Base-by-base conservation (phyloP, 2,113 vertebrate genomes). In the Micronisus gabar region DNA sequence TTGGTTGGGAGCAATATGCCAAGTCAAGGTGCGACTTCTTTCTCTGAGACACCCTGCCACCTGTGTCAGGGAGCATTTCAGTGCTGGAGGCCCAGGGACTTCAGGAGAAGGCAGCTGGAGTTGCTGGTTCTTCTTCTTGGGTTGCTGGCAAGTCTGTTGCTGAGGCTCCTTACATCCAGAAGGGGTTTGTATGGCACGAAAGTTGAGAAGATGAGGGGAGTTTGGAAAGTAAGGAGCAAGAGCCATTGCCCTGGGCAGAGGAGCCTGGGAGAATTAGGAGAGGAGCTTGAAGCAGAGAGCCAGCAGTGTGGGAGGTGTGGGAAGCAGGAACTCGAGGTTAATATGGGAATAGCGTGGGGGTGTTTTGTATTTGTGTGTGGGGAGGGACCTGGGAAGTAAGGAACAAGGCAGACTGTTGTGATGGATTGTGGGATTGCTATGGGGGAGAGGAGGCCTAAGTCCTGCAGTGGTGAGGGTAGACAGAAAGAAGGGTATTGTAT, bases 311-410 rank as follows among this genome's bases (percentile, higher is more conserved):
- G 93, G 95, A 96, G 95, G 84, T 79, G 82, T 94, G 81, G 81
- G 93, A 96, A 95, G 87, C 92, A 94, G 92, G 92, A 94, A 91
- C 74, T 87, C 4, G 8, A 96, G 93, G 96, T 93, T 95, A 91
- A 52, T 59, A 79, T 76, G 81, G 84, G 86, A 96, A 96, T 48
- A 87, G 91, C 27, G 66, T 89, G 78, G 91, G 91, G 86, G 73
- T 61, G 12, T 55, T 74, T 63, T 65, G 50, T 90, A 55, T 92
- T 78, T 78, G 32, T 83, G 55, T 50, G 47, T 43, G 73, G 36
- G 66, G 74, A 72, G 85, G 62, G 66, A 86, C 83, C 59, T 74
- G 91, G 82, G 55, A 89, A 89, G 75, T 58, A 43, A 40, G 38
- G 84, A 89, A 85, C 36, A 61, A 87, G 89, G 59, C 0, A 0